Conservation (phyloP, 2,113 vertebrate species). For the Tympanuchus pallidicinctus region DNA sequence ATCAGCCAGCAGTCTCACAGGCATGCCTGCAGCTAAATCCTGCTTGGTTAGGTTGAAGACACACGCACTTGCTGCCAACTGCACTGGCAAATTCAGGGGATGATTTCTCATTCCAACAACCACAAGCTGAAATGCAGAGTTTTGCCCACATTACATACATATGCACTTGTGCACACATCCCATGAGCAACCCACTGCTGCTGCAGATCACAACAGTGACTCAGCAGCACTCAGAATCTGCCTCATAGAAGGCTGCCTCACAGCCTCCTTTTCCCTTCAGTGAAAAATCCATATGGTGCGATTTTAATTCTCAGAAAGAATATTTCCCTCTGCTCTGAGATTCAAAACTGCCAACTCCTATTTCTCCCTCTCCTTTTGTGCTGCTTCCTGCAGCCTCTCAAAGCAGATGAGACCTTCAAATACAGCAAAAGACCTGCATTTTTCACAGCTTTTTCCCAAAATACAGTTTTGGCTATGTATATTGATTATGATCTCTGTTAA, state of each 20-base stretch:
- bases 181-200: background rate
- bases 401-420: background rate
- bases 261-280: background rate
- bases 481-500: background rate
- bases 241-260: background rate
- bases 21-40: conserved; percentile 94
- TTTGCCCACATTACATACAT: background rate
- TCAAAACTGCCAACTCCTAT: background rate
- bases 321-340: background rate
- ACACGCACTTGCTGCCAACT: conserved; percentile 96
- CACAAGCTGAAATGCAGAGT: conserved; percentile 85
- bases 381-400: background rate
- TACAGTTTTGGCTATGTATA: background rate
- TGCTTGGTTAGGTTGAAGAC: conserved; percentile 99
- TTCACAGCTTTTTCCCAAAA: background rate
- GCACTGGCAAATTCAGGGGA: conserved; percentile 93
- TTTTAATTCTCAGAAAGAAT: background rate
- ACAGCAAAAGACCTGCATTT: background rate
- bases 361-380: background rate
- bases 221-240: background rate
- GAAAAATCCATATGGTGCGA: conserved; percentile 21
- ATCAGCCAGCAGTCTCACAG: conserved; percentile 89
- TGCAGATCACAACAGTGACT: background rate
- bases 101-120: conserved; percentile 98
- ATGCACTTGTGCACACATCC: background rate